Percentiles rank a stretch among this genome's conserved stretches.
Evolutionary conservation across 2,113 vertebrate species (phyloP).

Genomic region (Hippoglossus stenolepis): DNA sequence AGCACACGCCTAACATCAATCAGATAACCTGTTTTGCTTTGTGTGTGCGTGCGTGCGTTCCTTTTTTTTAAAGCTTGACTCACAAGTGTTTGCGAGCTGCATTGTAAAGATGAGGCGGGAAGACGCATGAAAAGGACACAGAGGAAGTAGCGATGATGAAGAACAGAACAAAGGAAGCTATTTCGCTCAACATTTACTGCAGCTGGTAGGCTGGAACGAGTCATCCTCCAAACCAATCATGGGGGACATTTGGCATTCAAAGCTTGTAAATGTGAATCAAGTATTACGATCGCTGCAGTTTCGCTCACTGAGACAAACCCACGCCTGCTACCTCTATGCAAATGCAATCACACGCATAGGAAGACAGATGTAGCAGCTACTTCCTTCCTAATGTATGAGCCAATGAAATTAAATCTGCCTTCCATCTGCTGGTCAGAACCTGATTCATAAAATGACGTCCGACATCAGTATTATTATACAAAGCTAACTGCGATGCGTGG

Average conservation of each 20-base stretch:
- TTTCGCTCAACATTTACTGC: constrained; percentile 48
- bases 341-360: constrained; percentile 65
- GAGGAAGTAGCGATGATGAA: constrained; percentile 26
- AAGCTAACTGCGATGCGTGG: constrained; percentile 16
- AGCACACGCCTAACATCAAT: constrained; percentile 73
- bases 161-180: constrained; percentile 24
- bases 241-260: constrained; percentile 63
- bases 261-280: constrained; percentile 60
- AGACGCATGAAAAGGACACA: constrained; percentile 28
- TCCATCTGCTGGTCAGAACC: constrained; percentile 68
- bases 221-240: constrained; percentile 63
- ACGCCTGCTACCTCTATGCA: constrained; percentile 54
- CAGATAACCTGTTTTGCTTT: constrained; percentile 61
- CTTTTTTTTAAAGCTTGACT: constrained; percentile 21
- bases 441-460: constrained; percentile 57
- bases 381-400: constrained; percentile 61
- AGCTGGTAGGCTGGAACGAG: constrained; percentile 38
- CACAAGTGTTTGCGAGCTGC: constrained; percentile 44
- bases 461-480: constrained; percentile 52
- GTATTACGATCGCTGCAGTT: constrained; percentile 31
- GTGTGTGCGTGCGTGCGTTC: neutral
- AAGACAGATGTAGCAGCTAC: constrained; percentile 55
- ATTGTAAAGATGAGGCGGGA: constrained; percentile 21
- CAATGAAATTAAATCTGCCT: constrained; percentile 62
- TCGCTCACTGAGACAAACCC: constrained; percentile 48